Base-by-base conservation (phyloP, 1,140 invertebrate genomes). In the Maconellicoccus hirsutus region DNA sequence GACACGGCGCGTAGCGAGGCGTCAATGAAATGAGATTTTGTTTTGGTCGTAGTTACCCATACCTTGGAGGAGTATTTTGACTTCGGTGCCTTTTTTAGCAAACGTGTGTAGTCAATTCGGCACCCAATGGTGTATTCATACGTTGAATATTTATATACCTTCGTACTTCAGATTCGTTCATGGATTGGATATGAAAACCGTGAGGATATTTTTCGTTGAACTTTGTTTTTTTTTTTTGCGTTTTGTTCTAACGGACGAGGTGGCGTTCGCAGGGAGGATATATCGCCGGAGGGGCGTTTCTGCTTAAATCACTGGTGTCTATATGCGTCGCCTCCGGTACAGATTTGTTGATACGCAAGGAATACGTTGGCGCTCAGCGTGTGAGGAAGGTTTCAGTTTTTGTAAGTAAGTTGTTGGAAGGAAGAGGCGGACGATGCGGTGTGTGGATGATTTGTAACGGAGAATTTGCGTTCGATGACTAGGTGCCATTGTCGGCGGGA, bases 81-180 rank as follows among this genome's bases (percentile, higher is more conserved):
- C 82, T 0, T 92, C 91, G 0, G 73, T 81, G 1, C 86, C 91
- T 0, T 83, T 95, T 0, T 93, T 89, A 89, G 85, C 91, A 27
- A 86, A 89, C 70, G 83, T 89, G 61, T 75, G 88, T 0, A 85
- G 87, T 0, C 89, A 96, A 77, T 89, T 89, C 82, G 88, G 90
- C 14, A 85, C 86, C 66, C 86, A 90, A 75, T 96, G 92, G 91
- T 90, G 90, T 1, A 85, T 93, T 38, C 90, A 93, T 72, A 94
- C 90, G 0, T 79, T 94, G 69, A 85, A 94, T 77, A 91, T 90
- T 0, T 87, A 92, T 75, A 82, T 91, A 0, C 94, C 94, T 0
- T 90, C 88, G 0, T 96, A 94, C 77, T 88, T 96, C 76, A 89
- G 87, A 73, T 85, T 88, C 74, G 86, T 94, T 25, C 86, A 95